phyloP scores from a whole-genome alignment of 2,888 invertebrate species.

The Nemotelus pantherinus region DNA sequence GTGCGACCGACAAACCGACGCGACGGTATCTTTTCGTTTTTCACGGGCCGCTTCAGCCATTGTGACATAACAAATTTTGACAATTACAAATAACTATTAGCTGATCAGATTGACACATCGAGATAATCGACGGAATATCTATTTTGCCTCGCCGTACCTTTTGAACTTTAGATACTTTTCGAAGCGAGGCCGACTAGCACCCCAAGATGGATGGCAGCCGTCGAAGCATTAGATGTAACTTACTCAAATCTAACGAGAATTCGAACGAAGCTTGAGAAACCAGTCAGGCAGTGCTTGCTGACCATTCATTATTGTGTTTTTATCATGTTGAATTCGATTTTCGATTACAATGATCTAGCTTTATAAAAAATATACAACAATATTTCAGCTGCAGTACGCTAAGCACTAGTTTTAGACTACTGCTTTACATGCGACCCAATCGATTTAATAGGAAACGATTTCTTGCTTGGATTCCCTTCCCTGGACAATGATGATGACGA shows the following conservation, averaged over 20 bases:
- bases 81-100: conserved; percentile 51
- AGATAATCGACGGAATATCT: conserved; percentile 46
- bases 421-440: neutral
- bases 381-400: neutral
- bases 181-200: neutral
- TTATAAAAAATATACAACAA: too few species aligned
- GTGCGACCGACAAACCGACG: neutral
- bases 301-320: too few species aligned
- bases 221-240: neutral
- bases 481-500: neutral
- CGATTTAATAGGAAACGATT: neutral
- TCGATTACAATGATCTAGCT: too few species aligned
- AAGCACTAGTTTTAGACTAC: neutral
- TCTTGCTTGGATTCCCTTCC: neutral
- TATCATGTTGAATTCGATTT: too few species aligned
- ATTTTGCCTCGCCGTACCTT: conserved; percentile 13
- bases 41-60: conserved; percentile 32
- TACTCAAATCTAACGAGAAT: neutral
- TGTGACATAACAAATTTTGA: conserved; percentile 52
- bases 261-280: neutral
- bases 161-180: neutral
- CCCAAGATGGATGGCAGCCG: conserved; percentile 1
- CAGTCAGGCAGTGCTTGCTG: neutral
- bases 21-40: neutral
- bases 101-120: conserved; percentile 49